Percentiles rank a stretch among this genome's conserved stretches.
These are phyloP conservation scores for Falcunculus frontatus DNA, from an alignment of 2,113 vertebrate species.

Conservation along the genomic window DNA sequence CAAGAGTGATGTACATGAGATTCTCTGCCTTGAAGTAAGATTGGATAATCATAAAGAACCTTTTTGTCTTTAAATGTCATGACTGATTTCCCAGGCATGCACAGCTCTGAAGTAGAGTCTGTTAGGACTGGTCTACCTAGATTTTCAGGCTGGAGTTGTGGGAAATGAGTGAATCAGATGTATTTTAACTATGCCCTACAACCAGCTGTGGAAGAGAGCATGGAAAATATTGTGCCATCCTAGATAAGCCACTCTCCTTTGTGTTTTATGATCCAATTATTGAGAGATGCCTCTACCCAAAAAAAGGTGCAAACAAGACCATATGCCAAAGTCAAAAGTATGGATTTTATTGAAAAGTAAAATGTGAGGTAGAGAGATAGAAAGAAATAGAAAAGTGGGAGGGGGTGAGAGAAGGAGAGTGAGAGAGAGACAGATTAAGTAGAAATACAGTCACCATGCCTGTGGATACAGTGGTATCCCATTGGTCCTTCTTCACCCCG, in stretches of 20 bases:
- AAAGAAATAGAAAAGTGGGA: not conserved
- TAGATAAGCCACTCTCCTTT: not conserved
- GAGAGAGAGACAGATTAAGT: not conserved
- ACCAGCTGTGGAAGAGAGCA: not conserved
- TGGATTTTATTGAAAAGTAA: not conserved
- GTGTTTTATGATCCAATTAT: not conserved
- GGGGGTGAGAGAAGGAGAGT: not conserved
- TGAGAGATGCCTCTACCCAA: not conserved
- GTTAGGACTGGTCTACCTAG: not conserved
- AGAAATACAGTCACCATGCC: not conserved
- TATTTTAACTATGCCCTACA: not conserved
- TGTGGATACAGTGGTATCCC: not conserved
- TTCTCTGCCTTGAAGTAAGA: not conserved
- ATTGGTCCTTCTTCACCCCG: not conserved
- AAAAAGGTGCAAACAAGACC: not conserved
- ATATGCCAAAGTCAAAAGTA: accelerated
- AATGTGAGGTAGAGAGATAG: not conserved
- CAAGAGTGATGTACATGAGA: not conserved
- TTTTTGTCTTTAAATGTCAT: not conserved
- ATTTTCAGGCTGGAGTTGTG: not conserved
- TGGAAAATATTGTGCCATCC: not conserved
- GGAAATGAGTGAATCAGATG: not conserved
- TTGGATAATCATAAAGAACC: not conserved
- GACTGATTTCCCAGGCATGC: not conserved
- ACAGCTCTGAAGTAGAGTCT: not conserved